Percentiles rank a stretch among this genome's conserved stretches.
Conservation (phyloP, 2,797 vertebrate genomes). For the Falco columbarius region DNA sequence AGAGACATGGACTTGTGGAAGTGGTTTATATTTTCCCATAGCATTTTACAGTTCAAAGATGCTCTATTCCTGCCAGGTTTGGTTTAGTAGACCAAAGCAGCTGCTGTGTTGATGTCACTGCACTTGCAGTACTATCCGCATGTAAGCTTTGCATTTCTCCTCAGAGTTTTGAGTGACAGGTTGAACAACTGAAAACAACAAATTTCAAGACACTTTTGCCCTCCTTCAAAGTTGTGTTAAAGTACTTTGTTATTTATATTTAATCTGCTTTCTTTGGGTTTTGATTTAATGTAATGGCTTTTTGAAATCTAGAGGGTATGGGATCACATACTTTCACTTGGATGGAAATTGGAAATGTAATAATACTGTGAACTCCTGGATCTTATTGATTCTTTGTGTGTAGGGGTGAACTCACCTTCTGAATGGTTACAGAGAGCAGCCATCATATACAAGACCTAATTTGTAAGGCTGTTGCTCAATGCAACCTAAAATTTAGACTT, state of each 20-base stretch:
- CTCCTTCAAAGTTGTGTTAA: background rate
- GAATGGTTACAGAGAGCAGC: background rate
- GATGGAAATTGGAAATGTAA: conserved; percentile 48
- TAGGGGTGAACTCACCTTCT: background rate
- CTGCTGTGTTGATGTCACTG: background rate
- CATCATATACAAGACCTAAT: background rate
- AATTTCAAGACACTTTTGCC: background rate
- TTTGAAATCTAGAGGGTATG: conserved; percentile 13
- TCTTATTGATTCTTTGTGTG: background rate
- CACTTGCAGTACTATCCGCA: background rate
- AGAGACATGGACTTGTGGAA: background rate
- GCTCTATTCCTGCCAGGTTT: background rate
- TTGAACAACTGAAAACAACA: background rate
- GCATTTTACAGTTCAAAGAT: background rate
- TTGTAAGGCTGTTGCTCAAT: background rate
- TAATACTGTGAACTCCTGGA: conserved; percentile 34
- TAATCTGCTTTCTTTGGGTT: background rate
- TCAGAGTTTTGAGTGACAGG: background rate
- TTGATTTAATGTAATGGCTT: conserved; percentile 26
- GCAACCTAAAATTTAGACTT: background rate
- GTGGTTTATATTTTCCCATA: background rate
- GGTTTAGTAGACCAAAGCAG: background rate
- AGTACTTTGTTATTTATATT: conserved; percentile 47
- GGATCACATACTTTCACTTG: background rate
- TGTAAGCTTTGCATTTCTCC: background rate